phyloP scores from a whole-genome alignment of 2,888 invertebrate genomes.

The Lamellibrachia satsuma region DNA sequence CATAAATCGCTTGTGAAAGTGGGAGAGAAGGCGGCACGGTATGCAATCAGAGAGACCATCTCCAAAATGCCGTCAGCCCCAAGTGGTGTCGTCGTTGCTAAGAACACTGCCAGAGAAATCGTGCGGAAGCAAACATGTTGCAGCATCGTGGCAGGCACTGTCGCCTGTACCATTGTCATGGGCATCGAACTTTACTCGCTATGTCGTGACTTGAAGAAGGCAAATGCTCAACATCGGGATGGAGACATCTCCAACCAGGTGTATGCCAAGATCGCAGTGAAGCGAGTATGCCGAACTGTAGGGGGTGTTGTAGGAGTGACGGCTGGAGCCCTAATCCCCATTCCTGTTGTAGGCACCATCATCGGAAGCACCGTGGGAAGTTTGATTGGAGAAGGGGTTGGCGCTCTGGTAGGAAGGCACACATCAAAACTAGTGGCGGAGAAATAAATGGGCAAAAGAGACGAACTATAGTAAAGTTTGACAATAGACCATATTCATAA shows the following conservation, averaged over 20 bases:
- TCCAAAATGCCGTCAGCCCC: background rate
- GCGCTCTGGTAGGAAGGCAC: constrained; percentile 21
- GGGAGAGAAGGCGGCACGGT: background rate
- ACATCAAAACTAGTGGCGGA: background rate
- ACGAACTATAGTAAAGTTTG: too few species aligned
- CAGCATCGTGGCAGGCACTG: background rate
- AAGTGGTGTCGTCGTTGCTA: background rate
- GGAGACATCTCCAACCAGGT: constrained; percentile 24
- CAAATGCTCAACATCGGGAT: constrained; percentile 4
- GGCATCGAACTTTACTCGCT: constrained; percentile 23
- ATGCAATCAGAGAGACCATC: background rate
- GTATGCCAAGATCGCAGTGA: constrained; percentile 27
- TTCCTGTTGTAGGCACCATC: constrained; percentile 17
- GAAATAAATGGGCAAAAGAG: background rate
- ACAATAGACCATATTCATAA: too few species aligned
- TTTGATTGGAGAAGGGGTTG: constrained; percentile 23
- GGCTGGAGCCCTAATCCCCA: constrained; percentile 21
- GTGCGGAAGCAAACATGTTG: background rate
- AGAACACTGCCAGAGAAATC: background rate
- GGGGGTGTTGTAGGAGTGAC: constrained; percentile 14
- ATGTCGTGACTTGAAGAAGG: constrained; percentile 7
- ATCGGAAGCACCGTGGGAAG: constrained; percentile 26
- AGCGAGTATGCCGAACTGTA: constrained; percentile 25
- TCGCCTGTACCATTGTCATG: background rate
- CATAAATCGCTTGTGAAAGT: background rate